Base-by-base conservation (phyloP, 1,140 invertebrate genomes). In the Dryas iulia region DNA sequence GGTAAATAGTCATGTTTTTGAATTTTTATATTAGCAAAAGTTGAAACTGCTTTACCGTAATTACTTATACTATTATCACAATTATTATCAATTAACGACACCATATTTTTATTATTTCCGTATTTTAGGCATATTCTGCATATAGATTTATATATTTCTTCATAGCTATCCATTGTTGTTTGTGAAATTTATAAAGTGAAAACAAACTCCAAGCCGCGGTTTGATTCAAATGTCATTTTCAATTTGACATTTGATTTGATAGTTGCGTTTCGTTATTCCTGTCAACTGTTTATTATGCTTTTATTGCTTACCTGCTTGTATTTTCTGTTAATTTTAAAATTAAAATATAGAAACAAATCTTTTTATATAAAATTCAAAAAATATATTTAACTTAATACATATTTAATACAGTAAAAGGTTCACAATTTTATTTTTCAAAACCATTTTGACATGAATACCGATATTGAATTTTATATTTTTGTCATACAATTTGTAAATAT, bases 81-180 rank as follows among this genome's bases (percentile, higher is more conserved):
- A 0, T 71, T 72, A 66, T 78, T 76, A 71, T 91, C 79, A 73
- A 81, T 78, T 69, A 91, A 77, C 65, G 69, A 62, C 25, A 86
- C 76, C 82, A 89, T 87, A 28, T 78, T 84, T 65, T 85, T 72
- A 35, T 10, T 70, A 57, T 72, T 78, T 35, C 58, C 71, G 21
- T 74, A 74, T 14, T 73, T 64, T 69, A 91, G 78, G 73, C 89
- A 91, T 14, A 89, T 35, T 10, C 89, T 73, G 59, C 89, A 91
- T 52, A 88, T 80, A 11, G 69, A 71, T 69, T 86, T 77, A 35
- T 77, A 86, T 0, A 82, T 60, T 39, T 81, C 65, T 25, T 80
- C 71, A 31, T 82, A 83, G 31, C 47, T 66, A 56, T 72, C 70
- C 74, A 76, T 78, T 4, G 4, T 47, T 47, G 1, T 47, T 47